phyloP scores from a whole-genome alignment of 1,140 invertebrate species.

The Matsumurasca onukii region DNA sequence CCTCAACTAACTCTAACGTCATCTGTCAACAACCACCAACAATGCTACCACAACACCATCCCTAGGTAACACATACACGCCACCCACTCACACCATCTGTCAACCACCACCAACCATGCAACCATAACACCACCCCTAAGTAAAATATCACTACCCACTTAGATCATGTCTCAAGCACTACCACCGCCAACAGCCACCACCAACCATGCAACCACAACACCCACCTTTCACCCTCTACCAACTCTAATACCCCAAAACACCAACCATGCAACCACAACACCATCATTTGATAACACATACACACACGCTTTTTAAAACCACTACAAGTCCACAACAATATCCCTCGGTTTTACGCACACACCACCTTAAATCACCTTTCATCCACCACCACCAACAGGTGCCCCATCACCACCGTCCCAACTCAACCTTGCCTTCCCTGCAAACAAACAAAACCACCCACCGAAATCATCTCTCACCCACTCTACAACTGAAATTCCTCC shows the following conservation, averaged over 20 bases:
- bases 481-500: neutral
- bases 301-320: neutral
- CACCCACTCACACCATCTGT: neutral
- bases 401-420: no score
- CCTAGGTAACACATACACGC: constrained; percentile 17
- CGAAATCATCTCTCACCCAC: neutral
- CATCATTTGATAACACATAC: neutral
- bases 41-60: neutral
- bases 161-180: neutral
- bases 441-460: neutral
- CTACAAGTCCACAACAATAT: neutral
- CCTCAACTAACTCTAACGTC: neutral
- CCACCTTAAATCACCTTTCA: neutral
- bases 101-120: neutral
- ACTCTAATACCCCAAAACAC: no score
- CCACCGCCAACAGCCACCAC: neutral
- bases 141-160: neutral
- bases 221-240: neutral
- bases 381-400: neutral
- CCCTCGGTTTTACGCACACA: neutral
- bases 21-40: neutral
- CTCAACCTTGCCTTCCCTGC: neutral
- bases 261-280: no score
- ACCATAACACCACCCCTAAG: neutral
- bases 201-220: neutral